Base-by-base conservation (phyloP, 2,797 vertebrate genomes). In the Synanceia verrucosa region DNA sequence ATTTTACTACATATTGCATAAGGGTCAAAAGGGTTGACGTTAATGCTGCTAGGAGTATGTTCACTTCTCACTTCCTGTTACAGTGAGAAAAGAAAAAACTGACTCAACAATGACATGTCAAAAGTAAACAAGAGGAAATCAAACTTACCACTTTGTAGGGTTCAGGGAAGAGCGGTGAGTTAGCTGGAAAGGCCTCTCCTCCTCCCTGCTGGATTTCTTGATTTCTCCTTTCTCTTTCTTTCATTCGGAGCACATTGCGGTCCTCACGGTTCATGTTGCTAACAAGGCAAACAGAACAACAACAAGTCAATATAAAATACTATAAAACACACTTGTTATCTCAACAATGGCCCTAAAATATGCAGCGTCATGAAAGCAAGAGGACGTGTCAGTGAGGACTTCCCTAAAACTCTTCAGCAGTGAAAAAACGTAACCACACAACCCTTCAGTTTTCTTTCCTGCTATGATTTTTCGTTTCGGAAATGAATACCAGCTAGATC, bases 221-320 rank as follows among this genome's bases (percentile, higher is more conserved):
- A 95, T 99, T 99, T 93, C 97, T 94, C 95, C 98, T 97, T 96
- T 99, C 98, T 96, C 96, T 95, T 97, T 99, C 98, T 99, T 99
- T 99, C 97, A 99, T 96, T 95, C 98, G 97, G 94, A 99, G 97
- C 95, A 97, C 97, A 99, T 99, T 99, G 94, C 97, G 97, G 95
- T 99, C 98, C 94, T 99, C 98, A 96, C 96, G 97, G 97, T 98
- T 99, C 98, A 99, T 99, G 97, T 98, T 99, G 97, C 98, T 99
- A 88, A 63, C 76, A 95, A 95, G 60, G 93, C 67, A 89, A 80
- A 85, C 67, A 84, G 43, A 88, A 85, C 51, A 86, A 85, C 19
- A 48, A 74, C 37, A 81, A 39, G 62, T 88, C 56, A 82, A 46
- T 52, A 76, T 21, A 55, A 71, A 69, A 51, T 29, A 76, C 31